Percentiles rank a stretch among this genome's conserved stretches.
Conservation (phyloP, 2,113 vertebrate species). For the Trematocara zebra region DNA sequence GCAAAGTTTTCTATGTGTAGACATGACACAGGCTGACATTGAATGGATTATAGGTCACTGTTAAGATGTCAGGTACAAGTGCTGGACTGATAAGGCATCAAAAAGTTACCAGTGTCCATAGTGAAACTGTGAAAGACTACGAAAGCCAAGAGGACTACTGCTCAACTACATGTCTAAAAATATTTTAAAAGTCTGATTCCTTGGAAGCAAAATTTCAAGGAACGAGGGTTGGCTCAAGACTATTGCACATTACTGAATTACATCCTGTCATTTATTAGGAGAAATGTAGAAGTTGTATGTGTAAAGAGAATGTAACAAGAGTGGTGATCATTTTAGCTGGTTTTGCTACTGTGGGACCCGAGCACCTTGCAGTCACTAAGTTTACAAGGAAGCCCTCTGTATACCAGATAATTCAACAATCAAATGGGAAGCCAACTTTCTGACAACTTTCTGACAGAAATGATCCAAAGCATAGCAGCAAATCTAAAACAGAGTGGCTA, state of each 20-base stretch:
- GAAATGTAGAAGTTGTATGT: background rate
- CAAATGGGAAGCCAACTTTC: fast-evolving
- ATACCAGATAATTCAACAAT: background rate
- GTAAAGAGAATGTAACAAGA: background rate
- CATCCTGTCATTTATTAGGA: background rate
- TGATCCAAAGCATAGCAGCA: background rate
- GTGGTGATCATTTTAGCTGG: background rate
- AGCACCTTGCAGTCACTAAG: background rate
- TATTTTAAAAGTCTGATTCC: background rate
- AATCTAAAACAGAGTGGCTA: background rate
- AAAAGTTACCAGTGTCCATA: background rate
- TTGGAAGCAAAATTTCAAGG: background rate
- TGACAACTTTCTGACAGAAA: background rate
- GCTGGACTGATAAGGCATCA: fast-evolving
- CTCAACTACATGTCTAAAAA: fast-evolving
- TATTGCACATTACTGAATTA: background rate
- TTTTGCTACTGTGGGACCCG: background rate
- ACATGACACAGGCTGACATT: background rate
- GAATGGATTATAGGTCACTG: background rate
- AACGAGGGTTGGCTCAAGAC: background rate
- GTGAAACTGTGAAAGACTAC: background rate
- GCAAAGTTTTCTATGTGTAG: background rate
- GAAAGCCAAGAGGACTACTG: background rate
- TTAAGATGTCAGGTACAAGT: background rate
- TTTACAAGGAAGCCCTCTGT: background rate